Evolutionary conservation across 1,140 invertebrate genomes (phyloP).

Genomic region (Cheumatopsyche charites): DNA sequence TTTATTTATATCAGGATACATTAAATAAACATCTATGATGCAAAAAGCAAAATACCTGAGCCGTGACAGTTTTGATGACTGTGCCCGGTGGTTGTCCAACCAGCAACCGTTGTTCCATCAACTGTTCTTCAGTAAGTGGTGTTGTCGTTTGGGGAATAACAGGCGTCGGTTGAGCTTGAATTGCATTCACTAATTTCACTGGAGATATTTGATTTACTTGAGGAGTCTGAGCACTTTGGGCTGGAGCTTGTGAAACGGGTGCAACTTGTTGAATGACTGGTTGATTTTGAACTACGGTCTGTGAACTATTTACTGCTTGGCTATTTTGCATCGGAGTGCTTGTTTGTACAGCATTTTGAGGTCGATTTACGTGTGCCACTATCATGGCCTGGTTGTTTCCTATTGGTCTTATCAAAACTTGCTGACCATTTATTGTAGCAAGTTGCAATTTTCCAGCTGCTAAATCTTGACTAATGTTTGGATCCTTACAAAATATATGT

Average conservation of each 20-base stretch:
- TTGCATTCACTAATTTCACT: slow-evolving; percentile 45
- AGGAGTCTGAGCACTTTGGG: slow-evolving; percentile 46
- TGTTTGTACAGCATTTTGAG: slow-evolving; percentile 54
- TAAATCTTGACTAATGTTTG: slow-evolving; percentile 75
- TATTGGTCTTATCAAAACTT: slow-evolving; percentile 75
- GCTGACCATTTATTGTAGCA: slow-evolving; percentile 83
- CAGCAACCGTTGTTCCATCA: slow-evolving; percentile 73
- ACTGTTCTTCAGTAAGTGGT: slow-evolving; percentile 60
- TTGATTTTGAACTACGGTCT: background rate
- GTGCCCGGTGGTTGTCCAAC: slow-evolving; percentile 82
- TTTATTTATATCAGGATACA: no score
- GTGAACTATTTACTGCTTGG: slow-evolving; percentile 2
- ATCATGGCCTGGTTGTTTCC: slow-evolving; percentile 76
- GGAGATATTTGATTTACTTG: slow-evolving; percentile 37
- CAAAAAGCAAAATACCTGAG: slow-evolving; percentile 57
- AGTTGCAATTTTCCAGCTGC: slow-evolving; percentile 79
- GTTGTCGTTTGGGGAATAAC: slow-evolving; percentile 48
- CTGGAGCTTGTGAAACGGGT: slow-evolving; percentile 50
- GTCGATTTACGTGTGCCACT: slow-evolving; percentile 65
- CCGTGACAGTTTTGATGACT: slow-evolving; percentile 84
- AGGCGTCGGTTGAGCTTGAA: slow-evolving; percentile 40
- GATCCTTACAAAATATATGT: slow-evolving; percentile 78
- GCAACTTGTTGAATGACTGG: slow-evolving; percentile 7
- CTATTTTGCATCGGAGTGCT: slow-evolving; percentile 33
- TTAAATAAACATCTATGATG: background rate